These are phyloP conservation scores for Eunapius fragilis DNA, from an alignment of 37 sponge, comb jelly and placozoan species.

Conservation along the genomic window DNA sequence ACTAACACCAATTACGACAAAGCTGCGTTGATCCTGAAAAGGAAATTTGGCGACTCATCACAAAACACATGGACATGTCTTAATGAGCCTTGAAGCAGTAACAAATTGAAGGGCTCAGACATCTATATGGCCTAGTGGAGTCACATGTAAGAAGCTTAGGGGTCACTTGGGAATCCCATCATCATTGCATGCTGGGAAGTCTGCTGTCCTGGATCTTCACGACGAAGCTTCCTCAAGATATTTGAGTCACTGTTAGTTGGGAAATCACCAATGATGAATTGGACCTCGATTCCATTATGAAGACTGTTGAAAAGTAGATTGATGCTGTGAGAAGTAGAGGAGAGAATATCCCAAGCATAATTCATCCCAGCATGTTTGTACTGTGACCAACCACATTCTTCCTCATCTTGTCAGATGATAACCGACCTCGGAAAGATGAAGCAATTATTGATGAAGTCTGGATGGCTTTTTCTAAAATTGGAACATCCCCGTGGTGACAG, in stretches of 20 bases:
- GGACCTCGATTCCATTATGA: slow-evolving; percentile 26
- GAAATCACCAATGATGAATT: slow-evolving; percentile 24
- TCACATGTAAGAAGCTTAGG: slow-evolving; percentile 17
- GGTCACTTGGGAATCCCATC: slow-evolving; percentile 33
- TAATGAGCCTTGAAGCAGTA: slow-evolving; percentile 16
- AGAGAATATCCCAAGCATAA: not conserved
- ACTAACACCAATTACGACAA: slow-evolving; percentile 11
- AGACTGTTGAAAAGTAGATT: slow-evolving; percentile 15
- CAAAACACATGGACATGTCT: slow-evolving; percentile 32
- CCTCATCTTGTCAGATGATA: not conserved
- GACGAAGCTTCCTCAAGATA: slow-evolving; percentile 33
- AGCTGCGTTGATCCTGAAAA: not conserved
- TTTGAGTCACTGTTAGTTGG: slow-evolving; percentile 16
- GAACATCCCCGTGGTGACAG: no score
- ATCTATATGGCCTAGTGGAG: slow-evolving; percentile 21
- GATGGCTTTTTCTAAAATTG: slow-evolving; percentile 8
- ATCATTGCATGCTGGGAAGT: slow-evolving; percentile 27
- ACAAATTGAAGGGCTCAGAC: not conserved
- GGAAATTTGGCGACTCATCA: slow-evolving; percentile 29
- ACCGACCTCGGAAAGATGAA: not conserved
- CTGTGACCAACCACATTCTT: slow-evolving; percentile 8
- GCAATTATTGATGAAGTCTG: not conserved
- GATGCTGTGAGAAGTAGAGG: slow-evolving; percentile 1
- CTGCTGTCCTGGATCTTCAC: slow-evolving; percentile 26
- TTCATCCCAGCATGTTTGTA: not conserved